phyloP scores from a whole-genome alignment of 2,113 vertebrate genomes.

The Gnathonemus echidnorhynchus region DNA sequence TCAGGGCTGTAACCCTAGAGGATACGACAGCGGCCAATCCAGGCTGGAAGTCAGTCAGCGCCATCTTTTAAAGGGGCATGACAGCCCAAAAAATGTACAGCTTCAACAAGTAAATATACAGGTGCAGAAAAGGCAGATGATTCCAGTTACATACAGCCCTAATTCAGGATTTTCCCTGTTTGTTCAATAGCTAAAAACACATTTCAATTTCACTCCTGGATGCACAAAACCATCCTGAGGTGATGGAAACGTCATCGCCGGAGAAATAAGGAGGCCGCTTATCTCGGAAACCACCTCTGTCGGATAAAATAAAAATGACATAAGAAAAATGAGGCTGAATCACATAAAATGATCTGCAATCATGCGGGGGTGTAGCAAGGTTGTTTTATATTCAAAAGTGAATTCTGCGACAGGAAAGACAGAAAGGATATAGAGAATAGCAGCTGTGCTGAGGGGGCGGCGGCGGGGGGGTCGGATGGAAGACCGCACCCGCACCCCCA shows the following conservation, averaged over 20 bases:
- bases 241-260: slow-evolving; percentile 5
- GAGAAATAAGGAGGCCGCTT: slow-evolving; percentile 1
- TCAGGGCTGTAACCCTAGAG: background rate
- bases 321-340: background rate
- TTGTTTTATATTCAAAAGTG: background rate
- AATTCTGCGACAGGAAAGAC: background rate
- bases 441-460: too few relatives aligned
- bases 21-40: background rate
- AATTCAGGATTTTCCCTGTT: slow-evolving; percentile 13
- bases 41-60: background rate
- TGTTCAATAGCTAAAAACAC: slow-evolving; percentile 15
- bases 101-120: background rate
- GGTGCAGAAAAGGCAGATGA: background rate
- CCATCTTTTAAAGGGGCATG: background rate
- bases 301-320: background rate
- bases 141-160: background rate
- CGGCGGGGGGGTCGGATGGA: too few relatives aligned
- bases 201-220: slow-evolving; percentile 19
- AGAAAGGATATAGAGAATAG: too few relatives aligned
- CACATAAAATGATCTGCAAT: background rate
- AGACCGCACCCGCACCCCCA: too few relatives aligned
- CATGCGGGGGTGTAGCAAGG: background rate
- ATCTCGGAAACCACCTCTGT: slow-evolving; percentile 3
- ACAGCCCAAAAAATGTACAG: background rate
- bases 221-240: slow-evolving; percentile 17